These are phyloP conservation scores for Serrognathus titanus DNA, from an alignment of 2,888 invertebrate genomes.

Conservation along the genomic window DNA sequence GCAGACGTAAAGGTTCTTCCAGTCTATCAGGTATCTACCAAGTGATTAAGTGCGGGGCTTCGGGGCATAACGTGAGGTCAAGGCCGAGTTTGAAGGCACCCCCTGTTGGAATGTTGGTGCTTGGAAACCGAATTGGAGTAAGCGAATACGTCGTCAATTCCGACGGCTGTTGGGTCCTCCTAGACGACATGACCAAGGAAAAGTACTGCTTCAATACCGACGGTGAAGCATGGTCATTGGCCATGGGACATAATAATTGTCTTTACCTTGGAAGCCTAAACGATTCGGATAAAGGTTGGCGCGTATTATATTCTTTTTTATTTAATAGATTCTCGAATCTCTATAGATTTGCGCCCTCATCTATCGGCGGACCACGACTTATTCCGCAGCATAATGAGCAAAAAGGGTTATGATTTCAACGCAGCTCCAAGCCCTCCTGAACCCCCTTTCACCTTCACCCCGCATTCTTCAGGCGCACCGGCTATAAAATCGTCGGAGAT, in stretches of 20 bases:
- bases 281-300: conserved; percentile 42
- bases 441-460: conserved; percentile 31
- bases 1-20: conserved; percentile 23
- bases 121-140: conserved; percentile 63
- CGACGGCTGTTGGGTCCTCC: conserved; percentile 65
- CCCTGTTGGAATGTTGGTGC: conserved; percentile 63
- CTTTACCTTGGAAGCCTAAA: conserved; percentile 61
- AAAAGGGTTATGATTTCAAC: conserved; percentile 59
- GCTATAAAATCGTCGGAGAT: conserved; percentile 21
- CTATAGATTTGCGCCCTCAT: conserved; percentile 25
- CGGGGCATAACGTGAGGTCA: conserved; percentile 70
- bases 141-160: conserved; percentile 62
- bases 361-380: conserved; percentile 27
- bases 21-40: conserved; percentile 52
- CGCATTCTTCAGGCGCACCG: conserved; percentile 21
- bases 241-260: conserved; percentile 60
- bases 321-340: not conserved
- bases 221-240: conserved; percentile 70
- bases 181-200: conserved; percentile 58
- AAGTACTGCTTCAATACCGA: conserved; percentile 67
- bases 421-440: conserved; percentile 34
- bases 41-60: conserved; percentile 71
- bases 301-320: too few species aligned
- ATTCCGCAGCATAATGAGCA: conserved; percentile 36
- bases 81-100: conserved; percentile 65